Conservation (phyloP, 2,113 vertebrate species). For the Malurus elegans region DNA sequence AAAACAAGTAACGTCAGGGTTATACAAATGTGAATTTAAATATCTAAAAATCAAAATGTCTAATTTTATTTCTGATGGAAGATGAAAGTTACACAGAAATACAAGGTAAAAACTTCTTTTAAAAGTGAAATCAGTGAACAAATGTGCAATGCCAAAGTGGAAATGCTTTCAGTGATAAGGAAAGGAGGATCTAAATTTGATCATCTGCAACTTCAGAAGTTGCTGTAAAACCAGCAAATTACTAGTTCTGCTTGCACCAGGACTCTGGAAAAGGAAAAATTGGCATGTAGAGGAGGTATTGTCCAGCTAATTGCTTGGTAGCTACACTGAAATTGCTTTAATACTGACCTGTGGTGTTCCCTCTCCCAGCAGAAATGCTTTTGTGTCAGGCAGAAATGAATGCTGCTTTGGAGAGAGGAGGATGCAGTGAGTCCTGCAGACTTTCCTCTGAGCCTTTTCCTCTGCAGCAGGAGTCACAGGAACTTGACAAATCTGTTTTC, state of each 20-base stretch:
- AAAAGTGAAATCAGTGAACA: background rate
- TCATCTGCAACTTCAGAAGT: background rate
- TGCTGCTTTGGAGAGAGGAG: background rate
- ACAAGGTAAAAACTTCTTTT: background rate
- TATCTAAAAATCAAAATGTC: background rate
- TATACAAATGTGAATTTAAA: background rate
- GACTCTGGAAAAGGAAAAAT: background rate
- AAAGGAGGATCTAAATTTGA: background rate
- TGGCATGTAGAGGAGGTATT: background rate
- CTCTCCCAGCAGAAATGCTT: background rate
- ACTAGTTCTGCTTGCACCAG: background rate
- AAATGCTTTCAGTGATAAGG: background rate
- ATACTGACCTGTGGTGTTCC: background rate
- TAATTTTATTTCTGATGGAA: background rate
- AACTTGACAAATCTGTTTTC: slow-evolving; percentile 11
- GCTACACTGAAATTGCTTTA: background rate
- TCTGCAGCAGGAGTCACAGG: background rate
- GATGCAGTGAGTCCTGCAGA: background rate
- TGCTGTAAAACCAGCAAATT: background rate
- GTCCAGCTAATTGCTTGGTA: background rate
- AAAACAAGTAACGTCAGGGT: background rate
- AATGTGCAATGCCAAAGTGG: background rate
- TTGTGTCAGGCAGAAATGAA: background rate
- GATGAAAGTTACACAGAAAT: background rate
- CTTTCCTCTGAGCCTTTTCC: background rate